Base-by-base conservation (phyloP, 1,140 invertebrate species). In the Physella acuta region DNA sequence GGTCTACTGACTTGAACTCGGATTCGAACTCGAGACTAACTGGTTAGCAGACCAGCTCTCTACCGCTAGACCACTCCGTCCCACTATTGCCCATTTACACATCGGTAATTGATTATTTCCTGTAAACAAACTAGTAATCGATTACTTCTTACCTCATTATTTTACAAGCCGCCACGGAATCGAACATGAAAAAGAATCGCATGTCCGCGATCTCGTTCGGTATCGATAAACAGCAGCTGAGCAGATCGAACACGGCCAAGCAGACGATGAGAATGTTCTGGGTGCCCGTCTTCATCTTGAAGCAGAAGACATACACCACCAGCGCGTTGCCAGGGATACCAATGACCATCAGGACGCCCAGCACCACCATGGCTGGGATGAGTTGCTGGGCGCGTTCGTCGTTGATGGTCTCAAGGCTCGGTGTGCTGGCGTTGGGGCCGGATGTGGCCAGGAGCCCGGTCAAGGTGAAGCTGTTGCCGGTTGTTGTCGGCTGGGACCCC, bases 151-250 rank as follows among this genome's bases (percentile, higher is more conserved):
- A 79, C 11, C 76, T 60, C 37, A 80, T 73, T 3, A 82, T 51
- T 60, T 76, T 78, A 59, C 80, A 80, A 0, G 76, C 69, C 0
- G 71, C n/a, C 16, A 64, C 71, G 3, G 70, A 75, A 36, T 71
- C 58, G 62, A 79, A 77, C 16, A 70, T 76, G 51, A 74, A 74
- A 30, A 63, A 66, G 39, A 67, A 76, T 5, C 75, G 30, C 51
- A 77, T 56, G 59, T 79, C 76, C 16, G 71, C 71, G 14, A 79
- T 77, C 58, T 77, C 76, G n/a, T 71, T 71, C 0, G 76, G 76
- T 68, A 79, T 77, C 30, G 70, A 66, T 3, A 76, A 33, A 14
- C 67, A 11, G 37, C 73, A 73, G 14, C 69, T 70, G 20, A 71
- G 20, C 0, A 79, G 60, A 39, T 79, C 76, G 5, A 74, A 73